Evolutionary conservation across 2,888 invertebrate species (phyloP), one percentile per base, ranked within the genome.

Genomic region (Agrotis clavis): DNA sequence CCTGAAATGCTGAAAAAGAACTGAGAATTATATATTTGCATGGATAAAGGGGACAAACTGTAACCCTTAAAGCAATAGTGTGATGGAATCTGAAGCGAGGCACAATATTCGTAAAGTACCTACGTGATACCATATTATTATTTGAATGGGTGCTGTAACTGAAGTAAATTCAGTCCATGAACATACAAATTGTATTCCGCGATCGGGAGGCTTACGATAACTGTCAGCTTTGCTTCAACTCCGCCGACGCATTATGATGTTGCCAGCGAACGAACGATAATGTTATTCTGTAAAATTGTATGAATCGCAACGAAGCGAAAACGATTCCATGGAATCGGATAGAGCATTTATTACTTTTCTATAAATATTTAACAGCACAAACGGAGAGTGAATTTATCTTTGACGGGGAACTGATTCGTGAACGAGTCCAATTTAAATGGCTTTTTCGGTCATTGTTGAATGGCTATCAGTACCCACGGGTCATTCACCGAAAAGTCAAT

Each of bases 141-240:
- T 83, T 81, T 74, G 70, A 79, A 74, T 79, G 69, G 60, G 18
- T 72, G 61, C 77, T 79, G 75, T 82, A 82, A 85, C 83, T 77
- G 81, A 80, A 85, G 81, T 80, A 82, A 84, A 86, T 85, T 87
- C 82, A 81, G 77, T 81, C 84, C 84, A 74, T 80, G 83, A 81
- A 80, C 76, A 84, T 83, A 88, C 86, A 86, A 83, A 88, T 86
- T 86, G 81, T 81, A 84, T 84, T 84, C 74, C 74, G 66, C 78
- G 83, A 84, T 84, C 76, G 80, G 72, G 79, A 80, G 83, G 77
- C 81, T 80, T 80, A 77, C 75, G 84, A 87, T 89, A 86, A 85
- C 87, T 88, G 87, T 87, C 85, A 83, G 85, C 81, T 85, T 77
- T 83, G 83, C 81, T 84, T 87, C 73, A 71, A 84, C 82, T 78